phyloP scores from a whole-genome alignment of 2,113 vertebrate species.

The Tetrao urogallus region DNA sequence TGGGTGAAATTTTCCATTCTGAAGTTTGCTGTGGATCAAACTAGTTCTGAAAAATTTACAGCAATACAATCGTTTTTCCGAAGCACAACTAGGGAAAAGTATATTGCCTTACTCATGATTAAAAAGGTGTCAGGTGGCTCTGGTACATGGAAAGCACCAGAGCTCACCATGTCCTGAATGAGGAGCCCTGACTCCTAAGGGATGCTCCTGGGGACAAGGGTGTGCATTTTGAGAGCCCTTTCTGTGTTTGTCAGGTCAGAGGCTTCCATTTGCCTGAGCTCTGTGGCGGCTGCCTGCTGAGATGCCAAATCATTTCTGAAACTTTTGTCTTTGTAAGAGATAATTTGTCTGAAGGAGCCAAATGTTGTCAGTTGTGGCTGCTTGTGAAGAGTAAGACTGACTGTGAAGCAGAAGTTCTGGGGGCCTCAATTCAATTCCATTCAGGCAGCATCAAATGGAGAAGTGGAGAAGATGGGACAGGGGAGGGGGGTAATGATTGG shows the following conservation, averaged over 20 bases:
- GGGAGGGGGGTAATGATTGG: too few species aligned
- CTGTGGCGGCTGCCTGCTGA: slow-evolving; percentile 7
- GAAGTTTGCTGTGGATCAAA: background rate
- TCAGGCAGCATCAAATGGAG: background rate
- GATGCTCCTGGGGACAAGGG: background rate
- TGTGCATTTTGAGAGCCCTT: slow-evolving; percentile 7
- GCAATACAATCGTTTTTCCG: background rate
- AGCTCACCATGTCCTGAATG: background rate
- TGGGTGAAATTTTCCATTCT: background rate
- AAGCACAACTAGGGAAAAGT: background rate
- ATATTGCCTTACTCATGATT: background rate
- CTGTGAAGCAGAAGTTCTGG: background rate
- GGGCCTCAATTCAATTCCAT: background rate
- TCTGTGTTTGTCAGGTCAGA: slow-evolving; percentile 9
- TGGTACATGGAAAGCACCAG: background rate
- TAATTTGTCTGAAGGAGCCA: slow-evolving; percentile 36
- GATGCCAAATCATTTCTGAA: slow-evolving; percentile 39
- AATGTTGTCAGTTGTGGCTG: background rate
- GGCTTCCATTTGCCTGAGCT: background rate
- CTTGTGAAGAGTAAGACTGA: background rate
- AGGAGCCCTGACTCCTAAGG: background rate
- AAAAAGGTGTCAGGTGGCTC: background rate
- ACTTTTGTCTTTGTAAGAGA: background rate
- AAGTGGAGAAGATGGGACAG: background rate
- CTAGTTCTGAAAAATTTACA: background rate